Base-by-base conservation (phyloP, 2,888 invertebrate genomes). In the Trissolcus brochymenae region DNA sequence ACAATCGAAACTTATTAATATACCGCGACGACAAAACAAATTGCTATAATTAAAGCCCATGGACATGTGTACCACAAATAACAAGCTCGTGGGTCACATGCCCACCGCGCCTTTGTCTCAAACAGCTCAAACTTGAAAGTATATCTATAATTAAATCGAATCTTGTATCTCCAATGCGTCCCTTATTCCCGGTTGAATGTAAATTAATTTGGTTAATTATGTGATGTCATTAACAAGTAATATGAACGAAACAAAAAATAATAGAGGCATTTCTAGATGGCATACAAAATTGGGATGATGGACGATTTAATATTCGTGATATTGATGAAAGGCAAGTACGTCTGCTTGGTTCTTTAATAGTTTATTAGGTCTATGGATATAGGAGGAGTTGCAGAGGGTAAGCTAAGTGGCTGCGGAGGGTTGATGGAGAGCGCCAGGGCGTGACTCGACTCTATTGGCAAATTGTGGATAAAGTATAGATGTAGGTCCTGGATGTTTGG, bases 401-500 rank as follows among this genome's bases (percentile, higher is more conserved):
- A 16, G 57, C 56, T 61, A 66, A 62, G 67, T 66, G 62, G 64
- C 53, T 46, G 55, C 40, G 16, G 41, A 19, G 25, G 55, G 16
- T 40, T n/a, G 43, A 6, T 17, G 53, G 54, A 25, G 25, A 29
- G 54, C 43, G 41, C 29, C 16, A 29, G 62, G 56, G 56, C 61
- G 65, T 40, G 65, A 40, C 56, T 64, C 43, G 64, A 57, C 51
- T 50, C 21, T 35, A 46, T 55, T 40, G 72, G 49, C 35, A 29
- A 25, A 46, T 35, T 43, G 57, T 21, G 55, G 54, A 54, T 64
- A 67, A 71, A 71, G 66, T 71, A 64, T 67, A 77, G 66, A 72
- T 64, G 65, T 71, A 68, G 73, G 76, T 79, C 77, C 80, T 79
- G 77, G 80, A 78, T 78, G 71, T 76, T 78, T 66, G 68, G 68